A percentile compares a stretch with the other conserved stretches of the same genome.
These are phyloP conservation scores for Adoxophyes honmai DNA, from an alignment of 1,140 invertebrate species.

Conservation along the genomic window DNA sequence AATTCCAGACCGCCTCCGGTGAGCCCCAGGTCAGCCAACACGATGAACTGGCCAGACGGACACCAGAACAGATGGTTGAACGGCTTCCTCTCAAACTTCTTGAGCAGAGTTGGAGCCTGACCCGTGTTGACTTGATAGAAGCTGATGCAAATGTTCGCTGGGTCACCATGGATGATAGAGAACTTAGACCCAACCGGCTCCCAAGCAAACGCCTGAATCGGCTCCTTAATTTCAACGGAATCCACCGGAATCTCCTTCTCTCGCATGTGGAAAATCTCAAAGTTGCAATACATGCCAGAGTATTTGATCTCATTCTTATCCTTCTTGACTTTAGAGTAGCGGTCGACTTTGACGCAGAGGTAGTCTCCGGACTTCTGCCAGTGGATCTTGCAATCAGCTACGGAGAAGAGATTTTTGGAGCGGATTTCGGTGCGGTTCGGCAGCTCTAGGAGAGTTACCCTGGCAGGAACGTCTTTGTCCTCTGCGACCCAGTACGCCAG, in stretches of 20 bases:
- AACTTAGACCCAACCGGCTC: constrained; percentile 98
- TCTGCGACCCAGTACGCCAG: constrained; percentile 99
- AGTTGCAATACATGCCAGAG: constrained; percentile 98
- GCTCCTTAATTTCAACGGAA: constrained; percentile 95
- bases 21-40: constrained; percentile 89
- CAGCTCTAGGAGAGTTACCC: constrained; percentile 90
- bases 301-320: constrained; percentile 95
- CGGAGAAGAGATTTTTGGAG: constrained; percentile 98
- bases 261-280: constrained; percentile 99
- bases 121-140: constrained; percentile 96
- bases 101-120: constrained; percentile 90
- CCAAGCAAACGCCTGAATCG: constrained; percentile 98
- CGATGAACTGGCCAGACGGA: constrained; percentile 96
- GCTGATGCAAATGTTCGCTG: constrained; percentile 91
- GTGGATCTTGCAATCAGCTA: constrained; percentile 98
- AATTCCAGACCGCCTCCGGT: constrained; percentile 96
- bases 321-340: constrained; percentile 96
- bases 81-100: constrained; percentile 93
- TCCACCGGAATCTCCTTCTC: constrained; percentile 99
- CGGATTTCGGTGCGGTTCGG: constrained; percentile 94
- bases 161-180: constrained; percentile 96
- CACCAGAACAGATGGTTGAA: constrained; percentile 99
- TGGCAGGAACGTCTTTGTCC: constrained; percentile 93
- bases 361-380: constrained; percentile 99
- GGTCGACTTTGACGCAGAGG: constrained; percentile 98